Conservation (phyloP, 2,113 vertebrate species). For the Mungos mungo region DNA sequence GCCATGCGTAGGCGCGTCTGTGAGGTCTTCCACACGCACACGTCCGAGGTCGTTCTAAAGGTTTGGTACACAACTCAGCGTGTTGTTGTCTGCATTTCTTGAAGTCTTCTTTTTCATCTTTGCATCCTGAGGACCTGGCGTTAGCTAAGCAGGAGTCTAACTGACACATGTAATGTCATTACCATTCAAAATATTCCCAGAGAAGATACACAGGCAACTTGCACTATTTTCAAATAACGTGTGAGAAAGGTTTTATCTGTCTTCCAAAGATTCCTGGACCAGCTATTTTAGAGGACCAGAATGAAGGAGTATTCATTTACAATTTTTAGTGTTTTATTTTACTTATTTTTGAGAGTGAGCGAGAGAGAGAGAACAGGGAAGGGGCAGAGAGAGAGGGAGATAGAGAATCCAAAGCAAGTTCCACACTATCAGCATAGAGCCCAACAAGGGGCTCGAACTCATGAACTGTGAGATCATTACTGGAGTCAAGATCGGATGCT, state of each 20-base stretch:
- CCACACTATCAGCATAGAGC: too few species aligned
- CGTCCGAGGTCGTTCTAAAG: background rate
- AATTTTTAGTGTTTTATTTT: background rate
- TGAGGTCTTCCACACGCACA: fast-evolving
- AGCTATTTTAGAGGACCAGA: background rate
- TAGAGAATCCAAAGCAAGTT: too few species aligned
- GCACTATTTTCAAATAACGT: background rate
- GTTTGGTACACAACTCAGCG: background rate
- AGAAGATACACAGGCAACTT: background rate
- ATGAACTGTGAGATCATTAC: too few species aligned
- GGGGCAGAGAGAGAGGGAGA: too few species aligned
- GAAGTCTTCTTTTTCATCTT: background rate
- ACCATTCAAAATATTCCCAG: background rate
- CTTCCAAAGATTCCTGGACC: background rate
- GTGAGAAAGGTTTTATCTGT: background rate
- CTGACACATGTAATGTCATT: background rate
- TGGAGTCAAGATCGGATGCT: too few species aligned
- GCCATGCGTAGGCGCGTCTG: fast-evolving
- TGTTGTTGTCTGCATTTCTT: background rate
- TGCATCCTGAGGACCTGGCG: background rate
- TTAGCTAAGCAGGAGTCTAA: background rate
- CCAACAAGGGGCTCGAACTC: too few species aligned
- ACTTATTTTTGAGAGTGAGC: too few species aligned
- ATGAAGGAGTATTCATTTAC: background rate
- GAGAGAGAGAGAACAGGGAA: too few species aligned